A percentile compares a stretch with the other conserved stretches of the same genome.
phyloP scores from a whole-genome alignment of 2,113 vertebrate genomes.

The Ciconia boyciana region DNA sequence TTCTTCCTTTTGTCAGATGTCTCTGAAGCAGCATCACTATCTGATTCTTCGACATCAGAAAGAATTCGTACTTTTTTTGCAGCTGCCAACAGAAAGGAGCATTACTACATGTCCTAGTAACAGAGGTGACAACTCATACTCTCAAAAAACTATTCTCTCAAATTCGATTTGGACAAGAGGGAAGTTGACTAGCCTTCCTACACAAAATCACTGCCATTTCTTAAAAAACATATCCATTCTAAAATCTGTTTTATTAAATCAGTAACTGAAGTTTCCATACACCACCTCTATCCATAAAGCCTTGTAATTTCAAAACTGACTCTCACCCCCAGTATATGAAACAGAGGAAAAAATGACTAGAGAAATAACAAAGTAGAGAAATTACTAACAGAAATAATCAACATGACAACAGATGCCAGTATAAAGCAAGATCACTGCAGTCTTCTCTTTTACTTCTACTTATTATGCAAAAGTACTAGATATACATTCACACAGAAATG shows the following conservation, averaged over 20 bases:
- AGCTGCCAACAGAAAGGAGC: constrained; percentile 56
- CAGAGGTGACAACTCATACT: neutral
- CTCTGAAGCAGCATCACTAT: constrained; percentile 79
- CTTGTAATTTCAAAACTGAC: neutral
- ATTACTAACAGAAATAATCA: neutral
- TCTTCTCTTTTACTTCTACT: neutral
- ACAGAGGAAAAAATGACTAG: neutral
- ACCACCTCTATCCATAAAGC: neutral
- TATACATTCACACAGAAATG: neutral
- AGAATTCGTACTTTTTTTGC: constrained; percentile 86
- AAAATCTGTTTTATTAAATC: neutral
- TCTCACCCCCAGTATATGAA: neutral
- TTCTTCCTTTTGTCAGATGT: constrained; percentile 77
- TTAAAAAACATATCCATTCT: neutral
- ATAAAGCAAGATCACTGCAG: neutral
- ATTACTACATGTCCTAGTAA: neutral
- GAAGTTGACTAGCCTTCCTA: neutral
- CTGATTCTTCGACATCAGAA: constrained; percentile 88
- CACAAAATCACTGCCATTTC: neutral
- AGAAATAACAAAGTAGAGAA: neutral
- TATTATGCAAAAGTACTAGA: neutral
- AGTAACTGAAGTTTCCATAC: neutral
- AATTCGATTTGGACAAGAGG: neutral
- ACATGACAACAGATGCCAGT: neutral
- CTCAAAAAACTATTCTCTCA: neutral